Conservation (phyloP, 2,797 vertebrate species). For the Harpagifer antarcticus region DNA sequence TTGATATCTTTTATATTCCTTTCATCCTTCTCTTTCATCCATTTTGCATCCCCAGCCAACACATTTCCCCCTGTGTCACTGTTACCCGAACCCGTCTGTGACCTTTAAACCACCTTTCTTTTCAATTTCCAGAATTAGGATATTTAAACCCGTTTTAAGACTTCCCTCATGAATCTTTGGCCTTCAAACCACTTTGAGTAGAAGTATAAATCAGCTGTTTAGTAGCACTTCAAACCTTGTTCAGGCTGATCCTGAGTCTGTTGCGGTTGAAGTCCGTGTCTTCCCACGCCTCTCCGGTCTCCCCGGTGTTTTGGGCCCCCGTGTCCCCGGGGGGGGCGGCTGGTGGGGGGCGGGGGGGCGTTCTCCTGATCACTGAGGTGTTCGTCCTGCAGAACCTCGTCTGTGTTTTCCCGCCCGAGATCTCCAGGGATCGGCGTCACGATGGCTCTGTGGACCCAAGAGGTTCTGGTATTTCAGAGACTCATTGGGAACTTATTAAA, state of each 20-base stretch:
- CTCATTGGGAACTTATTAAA: background rate
- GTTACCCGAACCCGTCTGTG: no score
- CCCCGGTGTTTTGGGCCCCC: slow-evolving; percentile 65
- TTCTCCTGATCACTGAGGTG: slow-evolving; percentile 98
- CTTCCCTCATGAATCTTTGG: no score
- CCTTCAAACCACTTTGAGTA: no score
- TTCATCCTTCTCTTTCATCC: no score
- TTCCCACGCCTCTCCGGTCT: slow-evolving; percentile 92
- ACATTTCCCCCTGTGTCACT: no score
- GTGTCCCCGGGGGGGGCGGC: slow-evolving; percentile 81
- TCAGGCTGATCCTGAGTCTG: slow-evolving; percentile 98
- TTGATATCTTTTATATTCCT: no score
- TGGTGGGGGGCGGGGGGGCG: slow-evolving; percentile 86
- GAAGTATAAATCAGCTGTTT: background rate
- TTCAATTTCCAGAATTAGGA: no score
- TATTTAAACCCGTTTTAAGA: no score
- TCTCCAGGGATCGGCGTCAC: slow-evolving; percentile 93
- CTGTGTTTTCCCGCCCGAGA: slow-evolving; percentile 94
- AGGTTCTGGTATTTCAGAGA: background rate
- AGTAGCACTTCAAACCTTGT: slow-evolving; percentile 81
- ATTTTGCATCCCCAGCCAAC: no score
- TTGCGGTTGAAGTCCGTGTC: slow-evolving; percentile 98
- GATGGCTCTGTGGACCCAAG: slow-evolving; percentile 85
- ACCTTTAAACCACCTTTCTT: no score
- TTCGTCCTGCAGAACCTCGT: slow-evolving; percentile 96